Evolutionary conservation across 1,140 invertebrate species (phyloP).

Genomic region (Sycophaga agraensis): DNA sequence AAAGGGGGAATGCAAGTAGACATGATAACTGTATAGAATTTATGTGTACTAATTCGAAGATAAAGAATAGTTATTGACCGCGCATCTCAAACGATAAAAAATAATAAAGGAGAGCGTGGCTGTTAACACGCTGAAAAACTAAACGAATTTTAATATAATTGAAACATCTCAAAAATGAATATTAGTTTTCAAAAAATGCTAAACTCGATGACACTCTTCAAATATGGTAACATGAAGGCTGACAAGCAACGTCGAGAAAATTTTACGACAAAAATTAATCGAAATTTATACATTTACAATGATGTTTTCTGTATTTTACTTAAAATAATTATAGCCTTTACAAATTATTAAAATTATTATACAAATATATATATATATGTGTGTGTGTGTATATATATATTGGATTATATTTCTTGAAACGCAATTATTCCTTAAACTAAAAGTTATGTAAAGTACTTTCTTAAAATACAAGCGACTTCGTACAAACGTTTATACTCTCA

Average conservation of each 20-base stretch:
- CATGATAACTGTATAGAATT: constrained; percentile 11
- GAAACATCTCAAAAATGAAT: no score
- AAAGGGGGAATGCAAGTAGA: not conserved
- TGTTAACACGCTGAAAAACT: no score
- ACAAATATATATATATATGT: no score
- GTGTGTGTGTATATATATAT: no score
- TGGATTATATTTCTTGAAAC: no score
- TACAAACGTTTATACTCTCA: constrained; percentile 14
- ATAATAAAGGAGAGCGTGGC: no score
- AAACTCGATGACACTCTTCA: not conserved
- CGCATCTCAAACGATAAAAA: no score
- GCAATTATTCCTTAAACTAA: constrained; percentile 8
- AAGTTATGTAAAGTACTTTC: constrained; percentile 6
- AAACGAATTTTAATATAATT: no score
- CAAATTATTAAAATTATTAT: no score
- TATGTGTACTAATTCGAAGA: not conserved
- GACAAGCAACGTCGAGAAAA: constrained; percentile 11
- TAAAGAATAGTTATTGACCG: not conserved
- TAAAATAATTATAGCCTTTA: no score
- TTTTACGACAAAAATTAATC: constrained; percentile 12
- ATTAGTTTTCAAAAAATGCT: no score
- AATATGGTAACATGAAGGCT: not conserved
- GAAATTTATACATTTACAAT: constrained; percentile 26
- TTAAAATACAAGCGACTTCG: constrained; percentile 13
- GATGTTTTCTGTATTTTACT: no score